Evolutionary conservation across 2,797 vertebrate species (phyloP).

Genomic region (Stomatorhinus walkeri): DNA sequence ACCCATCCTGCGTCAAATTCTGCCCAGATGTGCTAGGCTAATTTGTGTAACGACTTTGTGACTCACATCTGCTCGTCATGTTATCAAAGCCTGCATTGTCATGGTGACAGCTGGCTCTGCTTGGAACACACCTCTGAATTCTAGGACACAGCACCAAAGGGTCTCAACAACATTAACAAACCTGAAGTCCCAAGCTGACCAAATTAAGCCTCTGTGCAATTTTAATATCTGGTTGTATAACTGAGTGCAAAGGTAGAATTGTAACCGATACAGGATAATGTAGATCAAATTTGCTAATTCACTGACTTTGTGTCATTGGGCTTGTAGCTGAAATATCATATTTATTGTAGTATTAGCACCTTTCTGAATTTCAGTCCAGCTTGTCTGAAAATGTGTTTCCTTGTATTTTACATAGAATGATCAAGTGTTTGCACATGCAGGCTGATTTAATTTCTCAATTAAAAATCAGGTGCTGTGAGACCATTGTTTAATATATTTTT

Average conservation of each 20-base stretch:
- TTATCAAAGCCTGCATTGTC: conserved; percentile 8
- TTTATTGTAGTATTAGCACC: neutral
- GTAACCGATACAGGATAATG: neutral
- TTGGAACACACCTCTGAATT: neutral
- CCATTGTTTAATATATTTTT: neutral
- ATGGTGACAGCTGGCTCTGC: neutral
- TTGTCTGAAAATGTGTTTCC: neutral
- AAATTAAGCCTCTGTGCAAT: neutral
- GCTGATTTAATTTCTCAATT: neutral
- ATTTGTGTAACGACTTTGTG: neutral
- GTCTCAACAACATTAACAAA: neutral
- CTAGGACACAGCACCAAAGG: neutral
- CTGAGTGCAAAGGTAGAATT: neutral
- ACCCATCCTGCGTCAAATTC: neutral
- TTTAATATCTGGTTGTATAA: neutral
- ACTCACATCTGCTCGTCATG: conserved; percentile 15
- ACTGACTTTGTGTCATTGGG: neutral
- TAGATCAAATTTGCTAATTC: neutral
- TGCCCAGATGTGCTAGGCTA: conserved; percentile 12
- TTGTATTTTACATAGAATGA: neutral
- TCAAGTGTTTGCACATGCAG: neutral
- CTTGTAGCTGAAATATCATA: neutral
- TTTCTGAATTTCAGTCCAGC: neutral
- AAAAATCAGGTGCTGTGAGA: neutral
- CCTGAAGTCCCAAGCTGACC: neutral